phyloP scores from a whole-genome alignment of 2,888 invertebrate genomes.

The Cephus runcator region DNA sequence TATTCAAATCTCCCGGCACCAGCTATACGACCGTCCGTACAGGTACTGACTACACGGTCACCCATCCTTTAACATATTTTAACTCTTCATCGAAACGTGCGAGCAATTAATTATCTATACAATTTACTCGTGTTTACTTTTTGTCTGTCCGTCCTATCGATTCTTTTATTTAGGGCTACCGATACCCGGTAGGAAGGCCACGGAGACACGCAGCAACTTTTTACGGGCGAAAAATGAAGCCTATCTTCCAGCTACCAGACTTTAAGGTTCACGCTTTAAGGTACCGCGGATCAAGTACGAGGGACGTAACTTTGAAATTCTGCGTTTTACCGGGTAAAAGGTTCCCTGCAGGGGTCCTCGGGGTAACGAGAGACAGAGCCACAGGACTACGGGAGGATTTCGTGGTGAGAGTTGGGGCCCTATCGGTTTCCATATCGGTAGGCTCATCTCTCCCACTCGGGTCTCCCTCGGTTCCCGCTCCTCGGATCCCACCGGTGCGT shows the following conservation, averaged over 20 bases:
- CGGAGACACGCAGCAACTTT: neutral
- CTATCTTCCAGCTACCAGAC: neutral
- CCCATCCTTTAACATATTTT: neutral
- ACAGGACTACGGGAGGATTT: neutral
- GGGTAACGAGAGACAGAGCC: constrained; percentile 1
- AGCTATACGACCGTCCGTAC: neutral
- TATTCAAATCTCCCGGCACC: constrained; percentile 32
- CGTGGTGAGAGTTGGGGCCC: neutral
- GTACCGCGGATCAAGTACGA: neutral
- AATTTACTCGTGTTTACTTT: neutral
- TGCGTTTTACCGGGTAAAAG: constrained; percentile 40
- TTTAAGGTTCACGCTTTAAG: neutral
- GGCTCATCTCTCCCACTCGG: constrained; percentile 25
- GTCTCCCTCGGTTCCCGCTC: constrained; percentile 56
- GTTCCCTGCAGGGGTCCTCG: constrained; percentile 51
- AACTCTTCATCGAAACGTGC: neutral
- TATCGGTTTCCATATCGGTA: constrained; percentile 16
- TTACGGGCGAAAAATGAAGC: neutral
- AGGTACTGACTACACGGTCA: neutral
- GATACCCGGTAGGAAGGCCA: neutral
- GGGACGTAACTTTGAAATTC: constrained; percentile 33
- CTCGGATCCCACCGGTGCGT: constrained; percentile 42
- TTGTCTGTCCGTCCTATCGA: neutral
- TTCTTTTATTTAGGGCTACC: neutral
- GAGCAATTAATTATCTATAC: neutral